Percentiles rank a stretch among this genome's conserved stretches.
Evolutionary conservation across 2,797 vertebrate genomes (phyloP).

Genomic region (Distichodus sexfasciatus): DNA sequence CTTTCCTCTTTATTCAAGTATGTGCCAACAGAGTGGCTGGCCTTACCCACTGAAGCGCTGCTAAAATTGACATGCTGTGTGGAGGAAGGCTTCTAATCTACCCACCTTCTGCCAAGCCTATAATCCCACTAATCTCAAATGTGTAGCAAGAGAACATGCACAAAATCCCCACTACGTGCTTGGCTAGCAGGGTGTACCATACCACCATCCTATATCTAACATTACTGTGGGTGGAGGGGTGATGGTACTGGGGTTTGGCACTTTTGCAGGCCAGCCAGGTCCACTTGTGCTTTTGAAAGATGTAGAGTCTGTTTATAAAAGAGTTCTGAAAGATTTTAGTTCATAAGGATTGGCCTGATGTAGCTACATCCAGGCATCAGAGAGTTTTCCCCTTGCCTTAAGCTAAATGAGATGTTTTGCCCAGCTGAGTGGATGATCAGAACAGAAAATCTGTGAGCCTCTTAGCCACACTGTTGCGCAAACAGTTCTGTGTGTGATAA

Average conservation of each 20-base stretch:
- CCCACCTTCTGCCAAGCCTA: slow-evolving; percentile 54
- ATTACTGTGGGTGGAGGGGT: not conserved
- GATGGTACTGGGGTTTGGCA: slow-evolving; percentile 28
- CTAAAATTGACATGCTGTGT: slow-evolving; percentile 79
- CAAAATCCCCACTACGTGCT: slow-evolving; percentile 33
- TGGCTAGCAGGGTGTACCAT: not conserved
- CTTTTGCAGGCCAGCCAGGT: slow-evolving; percentile 7
- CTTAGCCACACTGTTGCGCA: slow-evolving; percentile 41
- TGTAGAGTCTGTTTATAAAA: slow-evolving; percentile 71
- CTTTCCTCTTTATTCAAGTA: not conserved
- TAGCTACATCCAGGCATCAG: slow-evolving; percentile 77
- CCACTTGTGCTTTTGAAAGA: slow-evolving; percentile 65
- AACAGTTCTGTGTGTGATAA: slow-evolving; percentile 39
- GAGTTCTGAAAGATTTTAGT: slow-evolving; percentile 64
- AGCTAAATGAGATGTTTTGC: slow-evolving; percentile 15
- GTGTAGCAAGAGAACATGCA: slow-evolving; percentile 35
- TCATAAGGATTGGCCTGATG: slow-evolving; percentile 79
- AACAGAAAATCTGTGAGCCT: slow-evolving; percentile 31
- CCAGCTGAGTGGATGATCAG: slow-evolving; percentile 9
- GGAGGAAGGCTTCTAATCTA: slow-evolving; percentile 71
- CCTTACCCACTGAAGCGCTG: slow-evolving; percentile 53
- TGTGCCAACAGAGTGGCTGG: not conserved
- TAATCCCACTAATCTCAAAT: slow-evolving; percentile 60
- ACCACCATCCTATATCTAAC: not conserved
- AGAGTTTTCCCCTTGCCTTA: slow-evolving; percentile 44